phyloP scores from a whole-genome alignment of 2,113 vertebrate genomes.

The Tinamus guttatus region DNA sequence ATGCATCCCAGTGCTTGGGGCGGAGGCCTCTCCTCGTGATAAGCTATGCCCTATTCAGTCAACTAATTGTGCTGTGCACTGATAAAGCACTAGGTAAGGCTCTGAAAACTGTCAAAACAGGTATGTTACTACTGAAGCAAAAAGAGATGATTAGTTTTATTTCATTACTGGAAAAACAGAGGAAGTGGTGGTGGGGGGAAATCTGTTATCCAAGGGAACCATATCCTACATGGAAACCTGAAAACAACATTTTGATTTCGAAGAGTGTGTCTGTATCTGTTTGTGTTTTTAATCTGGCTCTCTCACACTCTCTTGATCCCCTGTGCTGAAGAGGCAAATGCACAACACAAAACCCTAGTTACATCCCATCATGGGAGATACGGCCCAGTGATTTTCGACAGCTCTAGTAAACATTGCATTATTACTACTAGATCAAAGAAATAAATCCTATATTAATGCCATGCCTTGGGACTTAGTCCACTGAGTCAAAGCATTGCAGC shows the following conservation, averaged over 20 bases:
- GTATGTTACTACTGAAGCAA: not conserved
- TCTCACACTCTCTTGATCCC: not conserved
- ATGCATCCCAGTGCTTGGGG: not conserved
- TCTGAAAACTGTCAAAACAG: not conserved
- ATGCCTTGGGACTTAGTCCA: not conserved
- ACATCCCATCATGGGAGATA: not conserved
- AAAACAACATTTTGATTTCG: not conserved
- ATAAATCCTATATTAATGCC: not conserved
- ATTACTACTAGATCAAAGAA: not conserved
- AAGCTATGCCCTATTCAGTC: not conserved
- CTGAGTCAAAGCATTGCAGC: not conserved
- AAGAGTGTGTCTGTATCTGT: not conserved
- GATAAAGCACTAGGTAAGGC: not conserved
- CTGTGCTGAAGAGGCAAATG: not conserved
- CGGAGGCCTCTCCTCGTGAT: rapidly evolving
- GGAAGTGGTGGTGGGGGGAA: not conserved
- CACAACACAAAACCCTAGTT: not conserved
- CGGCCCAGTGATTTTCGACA: not conserved
- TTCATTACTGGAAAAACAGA: not conserved
- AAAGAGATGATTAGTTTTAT: not conserved
- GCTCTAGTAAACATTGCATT: not conserved
- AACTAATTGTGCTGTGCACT: not conserved
- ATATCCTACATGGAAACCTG: not conserved
- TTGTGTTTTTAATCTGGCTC: not conserved
- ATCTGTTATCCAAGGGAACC: not conserved